Evolutionary conservation across 2,888 invertebrate species (phyloP).

Genomic region (Ophioninae sp.): DNA sequence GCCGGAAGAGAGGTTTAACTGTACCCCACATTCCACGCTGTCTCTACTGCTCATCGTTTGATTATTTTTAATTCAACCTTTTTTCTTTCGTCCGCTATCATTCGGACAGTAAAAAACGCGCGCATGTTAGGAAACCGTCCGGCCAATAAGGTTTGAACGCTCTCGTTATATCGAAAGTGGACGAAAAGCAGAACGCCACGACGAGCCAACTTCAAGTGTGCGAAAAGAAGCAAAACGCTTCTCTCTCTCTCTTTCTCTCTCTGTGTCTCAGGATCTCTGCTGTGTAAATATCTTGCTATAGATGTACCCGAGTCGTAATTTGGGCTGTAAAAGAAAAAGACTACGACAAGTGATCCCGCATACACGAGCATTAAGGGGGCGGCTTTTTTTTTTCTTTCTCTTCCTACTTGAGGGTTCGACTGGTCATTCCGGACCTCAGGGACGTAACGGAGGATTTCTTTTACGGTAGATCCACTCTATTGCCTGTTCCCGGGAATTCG

Average conservation of each 20-base stretch:
- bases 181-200: not conserved
- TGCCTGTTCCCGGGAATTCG: slow-evolving; percentile 13
- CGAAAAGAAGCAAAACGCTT: not conserved
- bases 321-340: not conserved
- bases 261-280: not conserved
- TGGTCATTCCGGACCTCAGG: slow-evolving; percentile 61
- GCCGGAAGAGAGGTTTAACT: not conserved
- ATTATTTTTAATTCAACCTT: not conserved
- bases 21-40: not conserved
- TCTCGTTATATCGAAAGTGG: not conserved
- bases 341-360: slow-evolving; percentile 14
- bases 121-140: not conserved
- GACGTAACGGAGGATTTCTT: slow-evolving; percentile 65
- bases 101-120: not conserved
- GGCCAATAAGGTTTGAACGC: not conserved
- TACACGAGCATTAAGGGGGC: not conserved
- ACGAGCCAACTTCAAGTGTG: not conserved
- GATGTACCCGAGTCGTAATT: not conserved
- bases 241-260: not conserved
- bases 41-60: not conserved
- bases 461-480: slow-evolving; percentile 48
- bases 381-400: slow-evolving; percentile 31
- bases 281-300: not conserved
- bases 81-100: not conserved
- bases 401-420: slow-evolving; percentile 54